Evolutionary conservation across 2,113 vertebrate genomes (phyloP), one percentile per base, ranked within the genome.

Genomic region (Zonotrichia leucophrys): DNA sequence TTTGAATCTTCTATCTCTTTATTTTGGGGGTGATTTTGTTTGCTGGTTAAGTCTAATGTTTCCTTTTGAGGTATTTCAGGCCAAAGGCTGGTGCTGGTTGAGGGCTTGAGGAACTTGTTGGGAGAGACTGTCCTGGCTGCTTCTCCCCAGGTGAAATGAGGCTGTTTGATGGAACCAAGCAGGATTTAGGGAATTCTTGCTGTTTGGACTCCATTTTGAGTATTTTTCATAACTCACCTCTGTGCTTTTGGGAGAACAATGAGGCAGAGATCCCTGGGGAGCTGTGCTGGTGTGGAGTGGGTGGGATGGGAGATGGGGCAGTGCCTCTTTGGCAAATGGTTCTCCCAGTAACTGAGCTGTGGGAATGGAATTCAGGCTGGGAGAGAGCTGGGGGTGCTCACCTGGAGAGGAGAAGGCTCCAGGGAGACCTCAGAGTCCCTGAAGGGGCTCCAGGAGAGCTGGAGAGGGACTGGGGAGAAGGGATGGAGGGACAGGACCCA

Each of bases 281-380:
- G 68, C 83, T 76, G 44, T 52, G 63, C n/a, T 69, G 5, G 3
- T 55, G 27, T 15, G 14, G 14, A 15, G 30, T 5, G 39, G n/a
- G 15, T 0, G 2, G 10, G 33, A 28, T 24, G 44, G 6, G 58
- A 68, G 56, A 10, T 30, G 20, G 68, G 37, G 37, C 39, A 72
- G 70, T 0, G 0, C 21, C 24, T 53, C 46, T 73, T 24, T 58
- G 31, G 24, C 3, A 4, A 15, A 23, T 44, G 25, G 10, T 87
- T 62, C 52, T 81, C 41, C 35, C 50, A 55, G n/a, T 1, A 0
- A 77, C 6, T 58, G 31, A 74, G 78, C 55, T 3, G 0, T 52
- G 52, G 68, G 59, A 56, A 35, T 31, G 44, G 25, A 50, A 50
- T 42, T 42, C 21, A 31, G 62, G 10, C 42, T 58, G 52, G 44